Conservation (phyloP, 1,140 invertebrate genomes). For the Catajapyx aquilonaris region DNA sequence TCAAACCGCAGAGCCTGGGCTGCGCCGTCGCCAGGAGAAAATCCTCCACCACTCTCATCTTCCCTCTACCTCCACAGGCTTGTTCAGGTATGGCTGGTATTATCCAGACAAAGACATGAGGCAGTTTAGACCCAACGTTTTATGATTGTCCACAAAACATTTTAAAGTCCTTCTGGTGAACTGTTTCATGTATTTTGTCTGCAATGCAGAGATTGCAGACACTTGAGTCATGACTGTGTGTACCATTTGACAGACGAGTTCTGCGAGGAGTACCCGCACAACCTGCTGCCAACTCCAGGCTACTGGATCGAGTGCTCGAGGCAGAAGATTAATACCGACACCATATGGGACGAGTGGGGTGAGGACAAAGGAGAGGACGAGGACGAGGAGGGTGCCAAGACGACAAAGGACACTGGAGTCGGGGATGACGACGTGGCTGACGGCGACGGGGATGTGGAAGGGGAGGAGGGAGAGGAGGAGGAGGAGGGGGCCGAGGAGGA, state of each 20-base stretch:
- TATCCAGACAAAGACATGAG: neutral
- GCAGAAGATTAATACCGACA: constrained; percentile 56
- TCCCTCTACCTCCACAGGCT: constrained; percentile 76
- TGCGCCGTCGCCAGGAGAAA: constrained; percentile 80
- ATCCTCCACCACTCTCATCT: constrained; percentile 80
- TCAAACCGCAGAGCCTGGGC: constrained; percentile 83
- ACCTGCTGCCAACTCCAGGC: constrained; percentile 66
- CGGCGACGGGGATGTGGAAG: constrained; percentile 10
- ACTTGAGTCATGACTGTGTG: neutral
- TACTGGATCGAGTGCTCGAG: constrained; percentile 90
- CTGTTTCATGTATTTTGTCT: neutral
- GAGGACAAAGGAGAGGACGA: constrained; percentile 36
- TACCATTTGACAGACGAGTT: constrained; percentile 51
- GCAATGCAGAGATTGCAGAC: neutral
- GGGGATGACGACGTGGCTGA: constrained; percentile 7
- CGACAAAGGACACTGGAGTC: constrained; percentile 2
- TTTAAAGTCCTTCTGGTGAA: neutral
- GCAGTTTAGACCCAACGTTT: neutral
- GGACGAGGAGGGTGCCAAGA: constrained; percentile 9
- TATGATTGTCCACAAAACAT: neutral
- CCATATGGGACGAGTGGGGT: constrained; percentile 67
- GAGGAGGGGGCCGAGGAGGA: constrained; percentile 14
- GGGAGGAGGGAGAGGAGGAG: constrained; percentile 11
- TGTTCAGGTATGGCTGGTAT: constrained; percentile 51
- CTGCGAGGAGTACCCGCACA: constrained; percentile 80